Conservation (phyloP, 2,888 invertebrate genomes). For the Carterocephalus palaemon region DNA sequence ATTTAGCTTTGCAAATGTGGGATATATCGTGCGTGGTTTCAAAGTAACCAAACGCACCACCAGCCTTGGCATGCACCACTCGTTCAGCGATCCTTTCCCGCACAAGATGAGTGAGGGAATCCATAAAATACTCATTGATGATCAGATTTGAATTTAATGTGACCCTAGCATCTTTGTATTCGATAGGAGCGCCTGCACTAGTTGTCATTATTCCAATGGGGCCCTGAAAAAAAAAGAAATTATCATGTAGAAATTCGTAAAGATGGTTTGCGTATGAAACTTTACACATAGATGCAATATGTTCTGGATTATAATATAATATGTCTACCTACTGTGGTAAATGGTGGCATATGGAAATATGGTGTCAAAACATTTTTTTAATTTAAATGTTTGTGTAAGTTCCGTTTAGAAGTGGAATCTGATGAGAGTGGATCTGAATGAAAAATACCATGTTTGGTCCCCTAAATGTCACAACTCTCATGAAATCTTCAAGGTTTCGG, state of each 20-base stretch:
- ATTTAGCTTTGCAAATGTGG: constrained; percentile 84
- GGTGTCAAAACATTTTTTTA: not conserved
- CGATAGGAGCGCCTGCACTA: constrained; percentile 87
- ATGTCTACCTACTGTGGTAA: not conserved
- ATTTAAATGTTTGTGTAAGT: not conserved
- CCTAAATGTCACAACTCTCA: too few species aligned
- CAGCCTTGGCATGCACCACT: constrained; percentile 95
- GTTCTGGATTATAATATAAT: not conserved
- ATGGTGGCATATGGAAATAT: not conserved
- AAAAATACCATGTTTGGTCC: too few species aligned
- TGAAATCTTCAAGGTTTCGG: too few species aligned
- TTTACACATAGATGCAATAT: not conserved
- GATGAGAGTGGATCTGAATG: too few species aligned
- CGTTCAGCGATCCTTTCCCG: constrained; percentile 95
- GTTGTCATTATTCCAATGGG: constrained; percentile 82
- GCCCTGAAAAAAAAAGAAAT: constrained; percentile 50
- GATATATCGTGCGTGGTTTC: constrained; percentile 90
- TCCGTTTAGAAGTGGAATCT: too few species aligned
- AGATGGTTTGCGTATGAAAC: not conserved
- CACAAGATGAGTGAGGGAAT: constrained; percentile 87
- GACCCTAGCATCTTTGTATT: constrained; percentile 82
- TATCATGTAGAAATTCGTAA: not conserved
- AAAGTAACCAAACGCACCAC: constrained; percentile 90
- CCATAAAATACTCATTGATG: constrained; percentile 87
- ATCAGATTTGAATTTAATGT: constrained; percentile 88